phyloP scores from a whole-genome alignment of 2,113 vertebrate genomes.

The Dolichotis patagonum region DNA sequence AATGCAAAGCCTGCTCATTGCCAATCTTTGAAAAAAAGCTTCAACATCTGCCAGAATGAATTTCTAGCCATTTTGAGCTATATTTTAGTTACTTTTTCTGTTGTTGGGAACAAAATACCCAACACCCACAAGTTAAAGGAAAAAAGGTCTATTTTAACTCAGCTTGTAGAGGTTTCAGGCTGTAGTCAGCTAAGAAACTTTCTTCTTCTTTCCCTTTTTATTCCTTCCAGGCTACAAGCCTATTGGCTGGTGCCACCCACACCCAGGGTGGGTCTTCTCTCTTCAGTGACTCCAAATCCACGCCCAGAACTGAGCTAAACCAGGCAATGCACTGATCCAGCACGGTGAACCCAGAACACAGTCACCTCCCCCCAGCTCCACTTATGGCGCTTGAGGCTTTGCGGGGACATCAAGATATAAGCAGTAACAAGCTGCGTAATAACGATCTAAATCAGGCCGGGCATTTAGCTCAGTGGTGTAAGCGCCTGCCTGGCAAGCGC shows the following conservation, averaged over 20 bases:
- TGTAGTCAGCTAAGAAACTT: background rate
- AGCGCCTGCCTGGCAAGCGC: no score
- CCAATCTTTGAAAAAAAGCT: background rate
- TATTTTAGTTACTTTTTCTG: background rate
- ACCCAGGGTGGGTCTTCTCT: background rate
- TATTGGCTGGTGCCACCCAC: background rate
- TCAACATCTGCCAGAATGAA: slow-evolving; percentile 41
- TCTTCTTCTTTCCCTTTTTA: background rate
- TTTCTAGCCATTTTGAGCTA: slow-evolving; percentile 18
- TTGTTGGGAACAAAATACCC: background rate
- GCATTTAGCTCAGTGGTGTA: no score
- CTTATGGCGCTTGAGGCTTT: background rate
- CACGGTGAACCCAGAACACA: background rate
- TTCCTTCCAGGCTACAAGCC: background rate
- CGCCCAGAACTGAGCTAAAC: background rate
- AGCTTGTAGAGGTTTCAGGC: background rate
- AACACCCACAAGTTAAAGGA: background rate
- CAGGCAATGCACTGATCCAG: background rate
- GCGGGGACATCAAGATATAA: background rate
- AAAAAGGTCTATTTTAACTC: background rate
- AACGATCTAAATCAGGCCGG: background rate
- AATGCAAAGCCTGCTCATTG: background rate
- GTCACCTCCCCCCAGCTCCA: background rate
- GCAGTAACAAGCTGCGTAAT: background rate
- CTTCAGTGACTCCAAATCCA: background rate